Conservation (phyloP, 2,797 vertebrate species). For the Numenius phaeopus region DNA sequence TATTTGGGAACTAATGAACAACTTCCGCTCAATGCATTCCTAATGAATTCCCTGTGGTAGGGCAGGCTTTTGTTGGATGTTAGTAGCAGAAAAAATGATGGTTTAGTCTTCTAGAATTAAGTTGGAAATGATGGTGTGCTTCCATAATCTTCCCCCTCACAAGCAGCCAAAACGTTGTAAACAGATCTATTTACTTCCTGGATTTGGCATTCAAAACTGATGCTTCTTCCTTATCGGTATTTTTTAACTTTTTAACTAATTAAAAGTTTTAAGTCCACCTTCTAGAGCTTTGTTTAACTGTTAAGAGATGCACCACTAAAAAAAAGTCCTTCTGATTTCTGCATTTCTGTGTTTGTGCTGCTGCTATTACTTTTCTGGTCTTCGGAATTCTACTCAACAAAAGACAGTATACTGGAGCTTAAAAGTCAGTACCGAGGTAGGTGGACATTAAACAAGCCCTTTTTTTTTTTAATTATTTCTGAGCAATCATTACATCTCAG, state of each 20-base stretch:
- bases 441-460: not conserved
- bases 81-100: not conserved
- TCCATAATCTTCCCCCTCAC: not conserved
- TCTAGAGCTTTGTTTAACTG: not conserved
- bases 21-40: not conserved
- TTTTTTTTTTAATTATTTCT: not conserved
- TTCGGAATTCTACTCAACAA: not conserved
- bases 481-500: not conserved
- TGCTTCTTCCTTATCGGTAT: not conserved
- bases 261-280: not conserved
- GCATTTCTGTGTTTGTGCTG: not conserved
- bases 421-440: not conserved
- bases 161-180: not conserved
- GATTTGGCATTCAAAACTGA: not conserved
- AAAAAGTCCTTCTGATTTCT: not conserved
- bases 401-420: not conserved
- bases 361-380: not conserved
- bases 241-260: not conserved
- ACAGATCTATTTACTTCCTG: not conserved
- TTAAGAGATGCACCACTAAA: not conserved
- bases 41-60: not conserved
- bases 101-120: not conserved
- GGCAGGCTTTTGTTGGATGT: not conserved
- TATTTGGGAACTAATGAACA: not conserved
- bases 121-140: not conserved